These are phyloP conservation scores for Dasysyrphus albostriatus DNA, from an alignment of 2,888 invertebrate species.

Conservation along the genomic window DNA sequence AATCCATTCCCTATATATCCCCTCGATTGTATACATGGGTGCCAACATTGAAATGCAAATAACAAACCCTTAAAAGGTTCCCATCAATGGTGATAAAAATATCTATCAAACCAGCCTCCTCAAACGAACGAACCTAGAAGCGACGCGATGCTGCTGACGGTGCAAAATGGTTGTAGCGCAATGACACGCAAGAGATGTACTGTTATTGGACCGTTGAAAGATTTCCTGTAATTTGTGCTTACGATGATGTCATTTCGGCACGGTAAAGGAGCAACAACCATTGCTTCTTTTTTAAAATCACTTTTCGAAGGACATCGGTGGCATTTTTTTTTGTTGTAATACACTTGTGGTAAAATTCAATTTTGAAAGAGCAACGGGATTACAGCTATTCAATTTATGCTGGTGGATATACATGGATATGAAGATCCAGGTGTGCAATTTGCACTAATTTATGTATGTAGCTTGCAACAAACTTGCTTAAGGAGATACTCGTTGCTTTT, in stretches of 20 bases:
- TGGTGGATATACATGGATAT: constrained; percentile 8
- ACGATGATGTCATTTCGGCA: constrained; percentile 45
- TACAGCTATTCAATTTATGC: constrained; percentile 42
- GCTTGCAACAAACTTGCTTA: background rate
- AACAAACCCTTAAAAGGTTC: constrained; percentile 15
- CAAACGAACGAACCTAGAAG: constrained; percentile 6
- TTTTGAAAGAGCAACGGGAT: constrained; percentile 40
- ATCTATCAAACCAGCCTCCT: background rate
- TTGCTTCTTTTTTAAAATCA: constrained; percentile 15
- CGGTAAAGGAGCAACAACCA: constrained; percentile 35
- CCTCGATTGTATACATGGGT: background rate
- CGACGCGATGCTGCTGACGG: constrained; percentile 9
- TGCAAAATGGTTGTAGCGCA: constrained; percentile 25
- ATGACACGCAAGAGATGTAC: constrained; percentile 33
- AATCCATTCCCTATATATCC: background rate
- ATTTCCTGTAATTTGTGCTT: constrained; percentile 55
- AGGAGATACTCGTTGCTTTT: background rate
- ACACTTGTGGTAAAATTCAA: constrained; percentile 53
- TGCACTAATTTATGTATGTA: background rate
- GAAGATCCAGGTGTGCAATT: constrained; percentile 18
- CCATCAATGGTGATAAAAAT: constrained; percentile 30
- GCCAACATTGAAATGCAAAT: constrained; percentile 5
- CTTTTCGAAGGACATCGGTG: constrained; percentile 16
- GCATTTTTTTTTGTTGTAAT: background rate
- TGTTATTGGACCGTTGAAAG: constrained; percentile 41